Percentiles rank a stretch among this genome's conserved stretches.
Conservation (phyloP, 2,888 invertebrate species). For the Synanthedon myopaeformis region DNA sequence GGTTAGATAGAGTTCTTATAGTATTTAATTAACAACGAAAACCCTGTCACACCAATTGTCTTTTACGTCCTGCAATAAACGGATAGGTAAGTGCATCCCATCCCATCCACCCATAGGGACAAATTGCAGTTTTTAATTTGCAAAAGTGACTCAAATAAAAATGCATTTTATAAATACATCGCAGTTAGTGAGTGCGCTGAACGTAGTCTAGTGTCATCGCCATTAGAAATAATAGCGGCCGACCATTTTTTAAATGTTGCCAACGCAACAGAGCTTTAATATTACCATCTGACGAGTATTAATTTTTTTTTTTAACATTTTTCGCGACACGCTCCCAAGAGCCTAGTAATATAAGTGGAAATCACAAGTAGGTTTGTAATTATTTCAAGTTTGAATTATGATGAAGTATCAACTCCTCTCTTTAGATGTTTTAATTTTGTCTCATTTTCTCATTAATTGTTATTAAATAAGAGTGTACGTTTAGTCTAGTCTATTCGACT, state of each 20-base stretch:
- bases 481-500: too few species aligned
- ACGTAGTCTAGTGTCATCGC: constrained; percentile 39
- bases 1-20: too few species aligned
- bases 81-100: too few species aligned
- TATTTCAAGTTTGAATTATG: neutral
- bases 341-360: neutral
- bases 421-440: neutral
- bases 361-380: neutral
- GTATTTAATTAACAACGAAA: too few species aligned
- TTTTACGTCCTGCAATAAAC: too few species aligned
- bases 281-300: constrained; percentile 12
- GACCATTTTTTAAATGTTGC: constrained; percentile 35
- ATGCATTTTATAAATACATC: neutral
- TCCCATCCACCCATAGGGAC: constrained; percentile 1
- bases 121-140: constrained; percentile 14
- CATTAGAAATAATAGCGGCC: constrained; percentile 44
- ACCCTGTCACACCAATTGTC: too few species aligned
- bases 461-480: too few species aligned
- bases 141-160: constrained; percentile 16
- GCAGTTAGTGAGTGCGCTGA: neutral
- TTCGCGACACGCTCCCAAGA: constrained; percentile 6
- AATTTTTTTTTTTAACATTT: constrained; percentile 22
- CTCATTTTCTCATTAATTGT: neutral
- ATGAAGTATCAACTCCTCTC: neutral
- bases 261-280: constrained; percentile 23